These are phyloP conservation scores for Coregonus ussuriensis DNA, from an alignment of 2,797 vertebrate genomes.

Conservation along the genomic window DNA sequence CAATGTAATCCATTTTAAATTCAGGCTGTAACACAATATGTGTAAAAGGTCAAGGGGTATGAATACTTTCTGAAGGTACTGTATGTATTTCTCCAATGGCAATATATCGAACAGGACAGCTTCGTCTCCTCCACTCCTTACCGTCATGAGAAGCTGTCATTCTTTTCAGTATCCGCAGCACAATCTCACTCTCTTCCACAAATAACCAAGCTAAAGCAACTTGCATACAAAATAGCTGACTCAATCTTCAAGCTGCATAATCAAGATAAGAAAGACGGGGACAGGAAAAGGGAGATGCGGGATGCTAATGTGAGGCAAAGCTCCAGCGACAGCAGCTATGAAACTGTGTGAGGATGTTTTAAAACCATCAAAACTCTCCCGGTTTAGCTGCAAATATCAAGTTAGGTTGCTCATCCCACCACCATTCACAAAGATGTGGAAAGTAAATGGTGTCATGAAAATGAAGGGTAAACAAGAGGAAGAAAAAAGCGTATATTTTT, in stretches of 20 bases:
- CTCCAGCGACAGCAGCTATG: constrained; percentile 61
- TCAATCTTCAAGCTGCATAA: constrained; percentile 88
- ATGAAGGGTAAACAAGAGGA: neutral
- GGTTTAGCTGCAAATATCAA: neutral
- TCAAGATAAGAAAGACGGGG: constrained; percentile 81
- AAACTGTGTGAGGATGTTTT: constrained; percentile 50
- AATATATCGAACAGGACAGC: constrained; percentile 63
- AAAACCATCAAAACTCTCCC: constrained; percentile 33
- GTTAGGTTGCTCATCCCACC: neutral
- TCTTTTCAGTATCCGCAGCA: constrained; percentile 79
- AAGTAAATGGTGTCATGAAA: neutral
- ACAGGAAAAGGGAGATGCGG: constrained; percentile 61
- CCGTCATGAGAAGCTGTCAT: constrained; percentile 71
- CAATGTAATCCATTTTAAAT: too few species aligned
- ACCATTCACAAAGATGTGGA: neutral
- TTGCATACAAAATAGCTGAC: constrained; percentile 88
- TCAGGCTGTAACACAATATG: too few species aligned
- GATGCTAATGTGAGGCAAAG: constrained; percentile 59
- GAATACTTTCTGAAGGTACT: too few species aligned
- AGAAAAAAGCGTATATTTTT: neutral
- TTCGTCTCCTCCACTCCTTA: constrained; percentile 61
- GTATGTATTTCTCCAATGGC: constrained; percentile 59
- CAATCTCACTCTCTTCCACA: constrained; percentile 73
- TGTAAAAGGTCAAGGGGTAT: too few species aligned
- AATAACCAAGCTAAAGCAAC: constrained; percentile 81